Conservation (phyloP, 2,113 vertebrate species). For the Podilymbus podiceps region DNA sequence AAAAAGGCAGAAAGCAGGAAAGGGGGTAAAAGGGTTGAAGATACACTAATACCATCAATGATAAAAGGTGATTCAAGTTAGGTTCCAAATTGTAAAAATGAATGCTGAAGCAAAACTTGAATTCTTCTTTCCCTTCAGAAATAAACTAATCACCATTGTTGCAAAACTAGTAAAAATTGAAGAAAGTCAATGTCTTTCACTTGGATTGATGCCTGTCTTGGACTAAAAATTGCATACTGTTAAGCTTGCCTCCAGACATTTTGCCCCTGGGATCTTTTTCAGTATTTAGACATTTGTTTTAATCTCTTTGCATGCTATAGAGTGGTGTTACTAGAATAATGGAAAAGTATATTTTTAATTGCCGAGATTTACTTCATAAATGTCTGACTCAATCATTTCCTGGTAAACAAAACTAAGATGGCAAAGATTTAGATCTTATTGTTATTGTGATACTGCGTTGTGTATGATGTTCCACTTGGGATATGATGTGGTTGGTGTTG, state of each 20-base stretch:
- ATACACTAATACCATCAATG: neutral
- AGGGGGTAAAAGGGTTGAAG: neutral
- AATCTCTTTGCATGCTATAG: neutral
- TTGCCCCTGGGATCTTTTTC: neutral
- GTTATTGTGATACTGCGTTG: neutral
- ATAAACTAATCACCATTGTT: neutral
- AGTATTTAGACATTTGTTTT: neutral
- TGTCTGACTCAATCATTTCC: neutral
- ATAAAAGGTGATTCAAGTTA: neutral
- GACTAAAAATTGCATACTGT: neutral
- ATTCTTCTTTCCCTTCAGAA: neutral
- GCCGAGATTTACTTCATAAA: neutral
- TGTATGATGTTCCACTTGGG: neutral
- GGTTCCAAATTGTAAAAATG: neutral
- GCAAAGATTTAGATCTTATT: neutral
- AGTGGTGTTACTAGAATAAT: neutral
- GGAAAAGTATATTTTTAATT: neutral
- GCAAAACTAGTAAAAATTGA: neutral
- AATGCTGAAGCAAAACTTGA: neutral
- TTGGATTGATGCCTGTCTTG: neutral
- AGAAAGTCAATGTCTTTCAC: neutral
- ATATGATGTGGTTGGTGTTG: neutral
- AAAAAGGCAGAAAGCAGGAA: neutral
- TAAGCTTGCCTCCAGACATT: neutral
- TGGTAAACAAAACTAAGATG: neutral